Conservation (phyloP, 2,113 vertebrate genomes). For the Chionomys nivalis region DNA sequence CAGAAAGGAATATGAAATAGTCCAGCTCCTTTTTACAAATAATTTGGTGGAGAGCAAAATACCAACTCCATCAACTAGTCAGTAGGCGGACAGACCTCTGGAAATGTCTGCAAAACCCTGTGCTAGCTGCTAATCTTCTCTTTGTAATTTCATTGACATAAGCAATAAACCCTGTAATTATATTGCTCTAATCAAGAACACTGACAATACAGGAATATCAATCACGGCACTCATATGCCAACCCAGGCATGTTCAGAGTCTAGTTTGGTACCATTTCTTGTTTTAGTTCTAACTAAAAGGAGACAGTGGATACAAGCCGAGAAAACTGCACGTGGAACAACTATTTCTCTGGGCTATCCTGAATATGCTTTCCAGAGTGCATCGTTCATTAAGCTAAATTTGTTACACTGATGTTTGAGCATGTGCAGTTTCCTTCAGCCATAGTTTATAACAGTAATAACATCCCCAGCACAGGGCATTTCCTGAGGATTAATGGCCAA, state of each 20-base stretch:
- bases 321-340: background rate
- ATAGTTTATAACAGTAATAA: conserved; percentile 67
- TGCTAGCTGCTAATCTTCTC: conserved; percentile 74
- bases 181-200: conserved; percentile 68
- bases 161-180: conserved; percentile 80
- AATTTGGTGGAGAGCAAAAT: conserved; percentile 77
- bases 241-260: conserved; percentile 23
- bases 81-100: conserved; percentile 71
- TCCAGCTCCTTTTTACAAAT: conserved; percentile 69
- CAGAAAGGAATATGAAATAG: conserved; percentile 72
- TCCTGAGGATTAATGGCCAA: conserved; percentile 68
- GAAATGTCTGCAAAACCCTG: conserved; percentile 69
- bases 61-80: conserved; percentile 70
- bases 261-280: conserved; percentile 34
- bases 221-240: conserved; percentile 15
- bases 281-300: conserved; percentile 52
- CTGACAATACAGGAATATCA: conserved; percentile 67
- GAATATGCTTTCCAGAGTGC: conserved; percentile 45
- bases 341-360: background rate
- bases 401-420: conserved; percentile 41
- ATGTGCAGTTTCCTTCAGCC: conserved; percentile 60
- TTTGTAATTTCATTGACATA: conserved; percentile 78
- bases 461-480: conserved; percentile 2
- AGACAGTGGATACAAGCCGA: background rate
- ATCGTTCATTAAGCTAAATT: conserved; percentile 54